These are phyloP conservation scores for Drosophila paucipuncta DNA, from an alignment of 2,888 invertebrate genomes.

Conservation along the genomic window DNA sequence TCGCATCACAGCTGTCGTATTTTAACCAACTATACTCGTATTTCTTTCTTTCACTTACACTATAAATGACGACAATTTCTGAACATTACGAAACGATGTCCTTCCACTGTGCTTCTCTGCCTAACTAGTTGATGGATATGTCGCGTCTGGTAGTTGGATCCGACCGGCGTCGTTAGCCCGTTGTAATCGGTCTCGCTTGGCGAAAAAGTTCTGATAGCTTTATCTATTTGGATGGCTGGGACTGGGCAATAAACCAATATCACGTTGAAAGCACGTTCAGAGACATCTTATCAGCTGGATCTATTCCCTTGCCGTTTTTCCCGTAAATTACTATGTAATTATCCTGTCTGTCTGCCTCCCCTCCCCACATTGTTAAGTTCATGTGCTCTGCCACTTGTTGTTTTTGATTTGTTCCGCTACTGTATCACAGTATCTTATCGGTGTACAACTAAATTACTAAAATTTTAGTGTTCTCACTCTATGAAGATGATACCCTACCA, in stretches of 20 bases:
- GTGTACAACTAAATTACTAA: constrained; percentile 1
- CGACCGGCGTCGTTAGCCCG: constrained; percentile 70
- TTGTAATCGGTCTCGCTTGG: constrained; percentile 49
- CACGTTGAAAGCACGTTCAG: constrained; percentile 32
- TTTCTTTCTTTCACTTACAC: neutral
- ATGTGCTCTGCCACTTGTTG: neutral
- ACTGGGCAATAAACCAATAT: constrained; percentile 31
- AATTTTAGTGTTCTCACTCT: neutral
- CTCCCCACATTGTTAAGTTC: constrained; percentile 3
- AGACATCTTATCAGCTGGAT: constrained; percentile 50
- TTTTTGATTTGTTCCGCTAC: constrained; percentile 16
- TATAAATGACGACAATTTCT: constrained; percentile 30
- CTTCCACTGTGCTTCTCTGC: neutral
- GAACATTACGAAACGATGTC: constrained; percentile 23
- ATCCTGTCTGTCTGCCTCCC: constrained; percentile 1
- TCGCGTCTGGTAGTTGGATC: constrained; percentile 59
- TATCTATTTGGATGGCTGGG: constrained; percentile 42
- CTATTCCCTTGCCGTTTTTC: constrained; percentile 3
- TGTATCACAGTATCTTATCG: constrained; percentile 44
- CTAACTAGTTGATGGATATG: constrained; percentile 4
- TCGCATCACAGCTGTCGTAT: neutral
- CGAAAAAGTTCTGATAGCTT: constrained; percentile 25
- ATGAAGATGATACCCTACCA: neutral
- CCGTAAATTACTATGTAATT: constrained; percentile 12
- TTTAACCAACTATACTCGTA: neutral